A percentile compares a stretch with the other conserved stretches of the same genome.
phyloP scores from a whole-genome alignment of 1,140 invertebrate genomes.

The Drosophila sp. region DNA sequence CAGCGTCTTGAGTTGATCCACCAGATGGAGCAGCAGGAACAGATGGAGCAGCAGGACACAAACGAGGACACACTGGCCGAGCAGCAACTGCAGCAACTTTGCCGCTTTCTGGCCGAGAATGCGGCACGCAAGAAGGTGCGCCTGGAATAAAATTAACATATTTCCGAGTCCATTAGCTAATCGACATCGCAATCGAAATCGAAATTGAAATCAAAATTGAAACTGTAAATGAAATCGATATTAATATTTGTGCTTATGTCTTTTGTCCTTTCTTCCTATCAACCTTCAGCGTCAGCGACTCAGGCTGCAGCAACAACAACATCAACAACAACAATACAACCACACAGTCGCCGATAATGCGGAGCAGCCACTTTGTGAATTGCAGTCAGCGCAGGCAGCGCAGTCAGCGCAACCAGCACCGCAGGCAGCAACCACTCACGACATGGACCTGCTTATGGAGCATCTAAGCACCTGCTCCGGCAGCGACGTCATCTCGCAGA shows the following conservation, averaged over 20 bases:
- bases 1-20: constrained; percentile 43
- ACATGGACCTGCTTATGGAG: constrained; percentile 68
- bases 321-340: constrained; percentile 20
- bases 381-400: constrained; percentile 7
- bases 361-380: constrained; percentile 12
- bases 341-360: background rate
- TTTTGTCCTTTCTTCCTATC: background rate
- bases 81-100: constrained; percentile 74
- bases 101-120: constrained; percentile 76
- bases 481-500: background rate
- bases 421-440: constrained; percentile 30
- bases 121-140: constrained; percentile 66
- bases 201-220: too few relatives aligned
- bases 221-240: too few relatives aligned
- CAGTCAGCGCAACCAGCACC: constrained; percentile 41
- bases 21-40: constrained; percentile 24
- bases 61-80: constrained; percentile 47
- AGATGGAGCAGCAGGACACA: constrained; percentile 7
- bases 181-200: too few relatives aligned
- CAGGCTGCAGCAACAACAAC: constrained; percentile 38
- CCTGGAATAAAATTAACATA: background rate
- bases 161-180: constrained; percentile 2
- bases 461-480: constrained; percentile 39
- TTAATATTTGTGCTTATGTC: too few relatives aligned
- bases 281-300: constrained; percentile 51